Evolutionary conservation across 2,888 invertebrate genomes (phyloP).

Genomic region (Drosophila kanekoi): DNA sequence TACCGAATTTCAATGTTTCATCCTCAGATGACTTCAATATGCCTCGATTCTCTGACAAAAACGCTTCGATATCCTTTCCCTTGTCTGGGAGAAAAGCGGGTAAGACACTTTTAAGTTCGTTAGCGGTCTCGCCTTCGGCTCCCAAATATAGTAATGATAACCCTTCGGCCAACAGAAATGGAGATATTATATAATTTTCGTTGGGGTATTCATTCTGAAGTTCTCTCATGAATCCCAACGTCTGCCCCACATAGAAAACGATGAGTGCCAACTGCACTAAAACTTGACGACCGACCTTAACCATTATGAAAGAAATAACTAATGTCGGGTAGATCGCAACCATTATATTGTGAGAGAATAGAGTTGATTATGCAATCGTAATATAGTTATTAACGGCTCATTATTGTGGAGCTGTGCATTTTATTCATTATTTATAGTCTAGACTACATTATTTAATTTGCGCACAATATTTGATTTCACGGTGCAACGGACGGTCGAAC

Average conservation of each 20-base stretch:
- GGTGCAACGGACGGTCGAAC: too few species aligned
- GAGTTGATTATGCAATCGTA: background rate
- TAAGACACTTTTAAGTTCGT: background rate
- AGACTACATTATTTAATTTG: too few species aligned
- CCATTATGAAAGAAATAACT: background rate
- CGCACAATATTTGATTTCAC: too few species aligned
- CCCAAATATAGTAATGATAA: background rate
- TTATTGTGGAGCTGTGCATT: background rate
- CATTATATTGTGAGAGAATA: background rate
- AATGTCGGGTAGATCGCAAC: background rate
- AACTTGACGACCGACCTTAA: background rate
- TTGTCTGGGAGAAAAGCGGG: background rate
- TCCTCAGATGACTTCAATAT: background rate
- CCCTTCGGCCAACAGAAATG: slow-evolving; percentile 1
- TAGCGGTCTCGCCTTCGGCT: background rate
- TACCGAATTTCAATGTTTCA: background rate
- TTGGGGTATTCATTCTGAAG: background rate
- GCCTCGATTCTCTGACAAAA: background rate
- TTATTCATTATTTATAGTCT: too few species aligned
- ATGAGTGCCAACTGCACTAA: background rate
- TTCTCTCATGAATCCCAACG: background rate
- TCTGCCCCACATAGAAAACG: background rate
- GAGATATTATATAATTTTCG: background rate
- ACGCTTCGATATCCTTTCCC: background rate
- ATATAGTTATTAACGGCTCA: background rate